Evolutionary conservation across 2,113 vertebrate genomes (phyloP).

Genomic region (Todiramphus chloris): DNA sequence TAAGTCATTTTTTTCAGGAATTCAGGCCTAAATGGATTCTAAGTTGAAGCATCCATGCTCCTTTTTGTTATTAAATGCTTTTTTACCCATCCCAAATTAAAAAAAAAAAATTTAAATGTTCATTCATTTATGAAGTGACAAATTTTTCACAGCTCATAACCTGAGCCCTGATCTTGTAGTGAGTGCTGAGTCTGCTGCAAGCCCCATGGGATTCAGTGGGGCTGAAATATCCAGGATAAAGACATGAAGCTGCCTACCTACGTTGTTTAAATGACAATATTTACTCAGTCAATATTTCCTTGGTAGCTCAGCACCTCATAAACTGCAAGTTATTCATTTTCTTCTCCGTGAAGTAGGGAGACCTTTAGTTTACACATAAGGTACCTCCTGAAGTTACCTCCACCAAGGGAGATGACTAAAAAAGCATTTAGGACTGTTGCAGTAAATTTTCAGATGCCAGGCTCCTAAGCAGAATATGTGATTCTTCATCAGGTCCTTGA

Average conservation of each 20-base stretch:
- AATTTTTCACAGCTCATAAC: background rate
- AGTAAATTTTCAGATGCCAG: background rate
- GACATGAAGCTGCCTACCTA: background rate
- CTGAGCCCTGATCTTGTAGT: background rate
- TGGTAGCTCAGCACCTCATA: background rate
- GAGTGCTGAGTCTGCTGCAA: background rate
- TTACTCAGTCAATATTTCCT: background rate
- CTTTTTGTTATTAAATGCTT: background rate
- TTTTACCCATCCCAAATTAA: background rate
- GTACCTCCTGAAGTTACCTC: background rate
- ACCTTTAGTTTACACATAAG: background rate
- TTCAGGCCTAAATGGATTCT: background rate
- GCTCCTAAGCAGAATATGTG: background rate
- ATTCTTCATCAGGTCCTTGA: background rate
- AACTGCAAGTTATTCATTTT: background rate
- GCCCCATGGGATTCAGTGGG: background rate
- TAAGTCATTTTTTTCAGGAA: background rate
- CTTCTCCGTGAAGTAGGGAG: background rate
- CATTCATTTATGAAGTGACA: background rate
- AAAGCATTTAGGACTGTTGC: background rate
- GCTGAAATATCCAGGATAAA: background rate
- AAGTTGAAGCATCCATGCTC: background rate
- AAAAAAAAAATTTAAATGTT: background rate
- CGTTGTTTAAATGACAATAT: background rate
- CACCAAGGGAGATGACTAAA: background rate